These are phyloP conservation scores for Cygnus buccinator DNA, from an alignment of 2,113 vertebrate genomes.

Conservation along the genomic window DNA sequence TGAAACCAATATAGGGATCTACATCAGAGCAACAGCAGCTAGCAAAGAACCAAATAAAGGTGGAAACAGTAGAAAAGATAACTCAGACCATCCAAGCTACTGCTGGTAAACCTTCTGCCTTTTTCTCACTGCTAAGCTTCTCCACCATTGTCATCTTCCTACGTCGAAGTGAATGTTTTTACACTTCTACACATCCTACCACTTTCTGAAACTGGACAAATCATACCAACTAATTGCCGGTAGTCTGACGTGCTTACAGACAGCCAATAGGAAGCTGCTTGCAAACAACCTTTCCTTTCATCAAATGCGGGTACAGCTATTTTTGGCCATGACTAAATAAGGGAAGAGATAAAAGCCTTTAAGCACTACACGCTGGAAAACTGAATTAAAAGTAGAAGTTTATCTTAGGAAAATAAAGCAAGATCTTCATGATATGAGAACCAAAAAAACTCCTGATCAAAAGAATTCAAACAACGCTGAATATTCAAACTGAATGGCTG, in stretches of 20 bases:
- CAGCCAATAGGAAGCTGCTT: constrained; percentile 19
- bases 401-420: constrained; percentile 21
- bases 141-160: not conserved
- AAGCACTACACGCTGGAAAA: not conserved
- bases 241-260: not conserved
- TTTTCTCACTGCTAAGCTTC: not conserved
- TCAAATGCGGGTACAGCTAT: not conserved
- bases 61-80: not conserved
- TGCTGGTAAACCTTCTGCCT: not conserved
- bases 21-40: not conserved
- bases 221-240: not conserved
- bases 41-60: not conserved
- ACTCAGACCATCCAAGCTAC: not conserved
- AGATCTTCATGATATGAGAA: not conserved
- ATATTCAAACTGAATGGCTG: not conserved
- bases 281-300: not conserved
- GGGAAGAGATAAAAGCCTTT: constrained; percentile 50
- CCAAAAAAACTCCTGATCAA: not conserved
- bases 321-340: constrained; percentile 43
- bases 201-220: not conserved
- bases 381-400: not conserved
- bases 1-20: not conserved
- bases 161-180: not conserved
- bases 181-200: not conserved
- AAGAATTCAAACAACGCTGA: not conserved